Evolutionary conservation across 2,113 vertebrate genomes (phyloP).

Genomic region (Oceanodroma tethys): DNA sequence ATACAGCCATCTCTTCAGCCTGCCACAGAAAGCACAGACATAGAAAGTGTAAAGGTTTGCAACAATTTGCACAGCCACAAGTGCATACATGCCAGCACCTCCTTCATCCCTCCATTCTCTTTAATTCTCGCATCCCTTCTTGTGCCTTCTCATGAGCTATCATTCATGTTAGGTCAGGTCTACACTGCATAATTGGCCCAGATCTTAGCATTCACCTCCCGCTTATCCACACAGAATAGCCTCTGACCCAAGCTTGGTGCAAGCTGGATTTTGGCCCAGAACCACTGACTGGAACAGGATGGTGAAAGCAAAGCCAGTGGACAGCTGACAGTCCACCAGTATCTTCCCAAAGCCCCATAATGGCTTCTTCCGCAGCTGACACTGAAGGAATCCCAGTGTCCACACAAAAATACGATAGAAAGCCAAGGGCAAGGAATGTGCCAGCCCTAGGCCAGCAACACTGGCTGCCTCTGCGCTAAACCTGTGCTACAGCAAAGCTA

Average conservation of each 20-base stretch:
- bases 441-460: not conserved
- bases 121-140: not conserved
- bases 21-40: not conserved
- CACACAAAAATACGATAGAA: accelerated
- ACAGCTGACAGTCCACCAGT: not conserved
- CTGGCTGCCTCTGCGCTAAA: not conserved
- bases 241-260: not conserved
- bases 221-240: not conserved
- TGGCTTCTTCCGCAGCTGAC: not conserved
- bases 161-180: accelerated
- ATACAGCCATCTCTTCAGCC: accelerated
- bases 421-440: not conserved
- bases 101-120: not conserved
- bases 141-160: not conserved
- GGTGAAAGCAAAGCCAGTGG: not conserved
- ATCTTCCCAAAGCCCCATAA: not conserved
- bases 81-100: not conserved
- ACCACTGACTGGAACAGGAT: not conserved
- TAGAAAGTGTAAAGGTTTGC: not conserved
- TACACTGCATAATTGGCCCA: not conserved
- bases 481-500: not conserved
- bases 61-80: not conserved
- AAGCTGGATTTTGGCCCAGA: not conserved
- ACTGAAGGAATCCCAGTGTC: not conserved
- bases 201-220: not conserved